Conservation (phyloP, 2,888 invertebrate species). For the Luperina testacea region DNA sequence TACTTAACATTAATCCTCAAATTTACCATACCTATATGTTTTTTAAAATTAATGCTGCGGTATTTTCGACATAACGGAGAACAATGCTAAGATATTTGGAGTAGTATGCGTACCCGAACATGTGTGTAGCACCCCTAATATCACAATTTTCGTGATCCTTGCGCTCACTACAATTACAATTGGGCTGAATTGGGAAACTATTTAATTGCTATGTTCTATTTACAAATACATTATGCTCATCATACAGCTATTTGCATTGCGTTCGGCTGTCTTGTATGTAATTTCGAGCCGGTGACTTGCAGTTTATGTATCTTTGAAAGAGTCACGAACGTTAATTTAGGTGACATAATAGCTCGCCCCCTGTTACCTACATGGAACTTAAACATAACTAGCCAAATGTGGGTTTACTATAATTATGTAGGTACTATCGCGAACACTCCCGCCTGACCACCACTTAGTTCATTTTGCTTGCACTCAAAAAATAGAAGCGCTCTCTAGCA, state of each 20-base stretch:
- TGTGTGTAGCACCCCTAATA: not conserved
- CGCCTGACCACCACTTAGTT: no score
- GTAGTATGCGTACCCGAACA: no score
- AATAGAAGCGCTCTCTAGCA: no score
- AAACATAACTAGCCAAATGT: not conserved
- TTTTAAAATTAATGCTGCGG: no score
- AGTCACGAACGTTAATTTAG: not conserved
- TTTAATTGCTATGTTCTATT: slow-evolving; percentile 42
- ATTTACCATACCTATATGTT: no score
- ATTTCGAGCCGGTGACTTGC: slow-evolving; percentile 7
- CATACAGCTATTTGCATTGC: slow-evolving; percentile 28
- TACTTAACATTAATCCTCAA: no score
- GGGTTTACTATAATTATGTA: not conserved
- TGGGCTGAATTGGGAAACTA: slow-evolving; percentile 34
- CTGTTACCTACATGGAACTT: not conserved
- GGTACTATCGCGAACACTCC: no score
- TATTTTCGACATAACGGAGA: no score
- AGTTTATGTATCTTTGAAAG: not conserved
- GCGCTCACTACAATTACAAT: slow-evolving; percentile 32
- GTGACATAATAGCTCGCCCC: not conserved
- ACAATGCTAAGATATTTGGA: no score
- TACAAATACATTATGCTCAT: slow-evolving; percentile 34
- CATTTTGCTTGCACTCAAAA: no score
- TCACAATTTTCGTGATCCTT: not conserved
- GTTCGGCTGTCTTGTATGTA: slow-evolving; percentile 1